Base-by-base conservation (phyloP, 2,797 vertebrate species). In the Otolemur crassicaudatus region DNA sequence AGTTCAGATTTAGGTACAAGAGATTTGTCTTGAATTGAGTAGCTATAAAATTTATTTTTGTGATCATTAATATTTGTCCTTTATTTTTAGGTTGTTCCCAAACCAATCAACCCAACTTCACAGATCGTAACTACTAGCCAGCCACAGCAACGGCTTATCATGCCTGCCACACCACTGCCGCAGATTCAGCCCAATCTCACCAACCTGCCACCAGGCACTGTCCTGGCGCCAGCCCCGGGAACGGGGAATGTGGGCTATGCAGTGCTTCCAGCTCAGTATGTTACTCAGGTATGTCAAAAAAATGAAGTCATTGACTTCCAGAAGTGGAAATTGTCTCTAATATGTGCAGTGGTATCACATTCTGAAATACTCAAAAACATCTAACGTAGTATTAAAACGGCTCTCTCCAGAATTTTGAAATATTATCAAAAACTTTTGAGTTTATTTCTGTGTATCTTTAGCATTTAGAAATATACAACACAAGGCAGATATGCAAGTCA, bases 161-260 rank as follows among this genome's bases (percentile, higher is more conserved):
- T 99, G 99, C 99, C 99, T 31, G 99, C 99, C 49, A 99, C 99
- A 0, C 99, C 99, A 27, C 98, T 99, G 81, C 99, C 99, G 56
- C 99, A 99, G 97, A 99, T 99, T 96, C 99, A 99, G 98, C 99
- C 99, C 91, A 99, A 99, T 98, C 99, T 99, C 97, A 99, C 99
- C 87, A 99, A 99, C 98, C 99, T 99, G 29, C 99, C 99, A 0
- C 99, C 99, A 0, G 99, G 99, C 94, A 99, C 99, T 4, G 99
- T 99, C 65, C 98, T 99, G 94, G 98, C 99, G 0, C 99, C 99
- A 0, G 99, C 99, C 22, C 99, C 99, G 0, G 99, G 99, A 10
- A 97, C 99, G 0, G 99, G 99, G 34, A 99, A 99, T 0, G 98
- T 99, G 53, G 99, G 99, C 23, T 99, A 99, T 7, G 99, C 99